These are phyloP conservation scores for Drosophila hydei DNA, from an alignment of 1,140 invertebrate genomes.

Conservation along the genomic window DNA sequence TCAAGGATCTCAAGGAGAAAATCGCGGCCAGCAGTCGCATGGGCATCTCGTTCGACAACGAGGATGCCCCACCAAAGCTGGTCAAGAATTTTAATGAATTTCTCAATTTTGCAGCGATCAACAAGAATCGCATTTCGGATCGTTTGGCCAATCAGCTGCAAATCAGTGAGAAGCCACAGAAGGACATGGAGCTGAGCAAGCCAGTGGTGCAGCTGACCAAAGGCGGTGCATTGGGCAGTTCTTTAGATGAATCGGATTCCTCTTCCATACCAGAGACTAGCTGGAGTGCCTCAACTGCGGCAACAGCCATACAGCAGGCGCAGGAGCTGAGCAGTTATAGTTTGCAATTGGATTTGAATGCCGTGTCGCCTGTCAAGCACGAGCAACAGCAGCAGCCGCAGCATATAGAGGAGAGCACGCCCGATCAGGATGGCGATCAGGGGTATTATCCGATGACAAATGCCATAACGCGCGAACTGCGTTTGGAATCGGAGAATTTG, in stretches of 20 bases:
- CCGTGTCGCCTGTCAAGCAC: slow-evolving; percentile 28
- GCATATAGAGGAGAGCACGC: slow-evolving; percentile 86
- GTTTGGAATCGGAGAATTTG: slow-evolving; percentile 91
- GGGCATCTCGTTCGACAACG: slow-evolving; percentile 47
- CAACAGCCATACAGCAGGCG: slow-evolving; percentile 76
- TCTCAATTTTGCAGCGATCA: slow-evolving; percentile 89
- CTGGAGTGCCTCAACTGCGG: slow-evolving; percentile 77
- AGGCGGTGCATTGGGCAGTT: slow-evolving; percentile 64
- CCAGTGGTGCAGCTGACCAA: slow-evolving; percentile 84
- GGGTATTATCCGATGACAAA: slow-evolving; percentile 94
- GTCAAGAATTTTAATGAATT: slow-evolving; percentile 94
- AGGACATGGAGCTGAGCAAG: slow-evolving; percentile 53
- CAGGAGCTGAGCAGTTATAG: slow-evolving; percentile 76
- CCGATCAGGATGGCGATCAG: slow-evolving; percentile 90
- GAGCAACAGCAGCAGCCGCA: slow-evolving; percentile 11
- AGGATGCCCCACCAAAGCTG: slow-evolving; percentile 85
- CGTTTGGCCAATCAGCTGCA: slow-evolving; percentile 55
- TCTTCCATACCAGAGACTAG: slow-evolving; percentile 82
- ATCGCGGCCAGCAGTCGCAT: slow-evolving; percentile 83
- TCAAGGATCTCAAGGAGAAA: slow-evolving; percentile 85
- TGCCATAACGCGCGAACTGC: slow-evolving; percentile 91
- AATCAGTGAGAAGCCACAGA: slow-evolving; percentile 35
- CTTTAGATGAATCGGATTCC: slow-evolving; percentile 85
- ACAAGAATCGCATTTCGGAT: slow-evolving; percentile 85
- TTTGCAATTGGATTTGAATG: slow-evolving; percentile 68